These are phyloP conservation scores for Anthoscopus minutus DNA, from an alignment of 2,113 vertebrate genomes.

Conservation along the genomic window DNA sequence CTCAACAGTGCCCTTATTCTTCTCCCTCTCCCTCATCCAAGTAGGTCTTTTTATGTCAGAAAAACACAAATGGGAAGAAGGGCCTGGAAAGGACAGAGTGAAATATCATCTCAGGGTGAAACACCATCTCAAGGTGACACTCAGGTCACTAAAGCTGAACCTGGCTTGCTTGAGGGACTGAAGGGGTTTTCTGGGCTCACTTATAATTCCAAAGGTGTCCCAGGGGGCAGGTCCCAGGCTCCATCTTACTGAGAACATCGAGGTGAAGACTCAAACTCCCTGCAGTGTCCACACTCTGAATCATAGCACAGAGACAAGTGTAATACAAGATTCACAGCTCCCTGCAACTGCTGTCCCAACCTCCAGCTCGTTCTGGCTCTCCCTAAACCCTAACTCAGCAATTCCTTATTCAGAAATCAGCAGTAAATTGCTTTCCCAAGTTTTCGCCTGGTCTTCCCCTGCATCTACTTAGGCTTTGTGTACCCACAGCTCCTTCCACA, in stretches of 20 bases:
- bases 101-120: background rate
- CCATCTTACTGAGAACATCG: background rate
- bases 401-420: background rate
- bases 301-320: background rate
- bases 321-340: rapidly evolving
- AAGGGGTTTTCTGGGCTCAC: background rate
- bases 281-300: background rate
- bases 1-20: background rate
- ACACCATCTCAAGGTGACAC: background rate
- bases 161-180: background rate
- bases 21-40: background rate
- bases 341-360: background rate
- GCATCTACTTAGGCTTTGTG: background rate
- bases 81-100: background rate
- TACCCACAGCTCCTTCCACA: background rate
- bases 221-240: background rate
- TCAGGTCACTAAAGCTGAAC: background rate
- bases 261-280: background rate
- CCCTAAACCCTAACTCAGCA: background rate
- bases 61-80: background rate
- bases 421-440: background rate
- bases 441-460: background rate
- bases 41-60: background rate
- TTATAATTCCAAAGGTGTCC: background rate
- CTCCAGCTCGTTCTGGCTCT: background rate